Evolutionary conservation across 1,140 invertebrate genomes (phyloP), one percentile per base, ranked within the genome.

Genomic region (Batillaria attramentaria): DNA sequence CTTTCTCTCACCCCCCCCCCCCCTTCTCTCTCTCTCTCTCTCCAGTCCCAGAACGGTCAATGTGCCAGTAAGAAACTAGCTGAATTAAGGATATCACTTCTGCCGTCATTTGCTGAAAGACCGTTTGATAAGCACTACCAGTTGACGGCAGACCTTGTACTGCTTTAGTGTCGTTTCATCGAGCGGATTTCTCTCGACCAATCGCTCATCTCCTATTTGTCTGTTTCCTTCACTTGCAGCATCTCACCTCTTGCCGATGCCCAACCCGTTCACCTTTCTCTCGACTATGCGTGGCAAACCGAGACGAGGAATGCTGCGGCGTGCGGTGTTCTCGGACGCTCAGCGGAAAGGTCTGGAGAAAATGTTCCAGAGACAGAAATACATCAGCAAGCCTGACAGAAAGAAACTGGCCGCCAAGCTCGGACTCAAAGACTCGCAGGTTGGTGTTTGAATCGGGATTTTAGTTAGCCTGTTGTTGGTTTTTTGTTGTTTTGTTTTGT

Each of bases 321-420:
- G 98, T 80, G 97, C 98, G 0, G 98, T 99, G 0, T 96, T 97
- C 92, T 98, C 96, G 66, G 97, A 99, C 88, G 94, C 96, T 1
- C 98, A 99, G 88, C 92, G 98, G 76, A 97, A 98, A 84, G 98
- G 98, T 0, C 92, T 99, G 72, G 98, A 99, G 91, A 96, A 97
- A 84, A 93, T 97, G 87, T 99, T 99, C 91, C 96, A 98, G 91
- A 94, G 97, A 68, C 97, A 99, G 90, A 99, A 99, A 91, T 99
- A 99, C 91, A 99, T 99, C 88, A 98, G 96, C 84, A 99, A 99
- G 91, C 97, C 97, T 0, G 98, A 99, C 90, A 93, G 98, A 83
- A 97, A 98, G 91, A 98, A 99, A 87, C 92, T 99, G 60, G 98
- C 98, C 0, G 96, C 98, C 87, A 97, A 97, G 89, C 93, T 99